Conservation (phyloP, 2,888 invertebrate genomes). For the Sarcophaga caerulescens region DNA sequence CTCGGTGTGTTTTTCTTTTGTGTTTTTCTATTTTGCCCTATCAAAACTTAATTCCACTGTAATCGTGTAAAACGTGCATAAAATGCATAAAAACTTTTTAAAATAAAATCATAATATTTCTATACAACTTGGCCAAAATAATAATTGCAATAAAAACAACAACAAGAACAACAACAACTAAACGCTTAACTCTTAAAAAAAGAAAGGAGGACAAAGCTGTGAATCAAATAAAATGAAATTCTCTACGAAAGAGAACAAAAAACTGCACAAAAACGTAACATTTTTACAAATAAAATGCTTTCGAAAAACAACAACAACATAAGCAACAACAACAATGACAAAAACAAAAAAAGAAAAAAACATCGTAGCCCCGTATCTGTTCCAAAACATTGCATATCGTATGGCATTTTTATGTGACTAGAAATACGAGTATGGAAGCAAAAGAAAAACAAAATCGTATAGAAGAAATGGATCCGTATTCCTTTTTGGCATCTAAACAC, state of each 20-base stretch:
- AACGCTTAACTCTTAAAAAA: background rate
- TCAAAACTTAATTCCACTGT: slow-evolving; percentile 43
- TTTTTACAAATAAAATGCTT: background rate
- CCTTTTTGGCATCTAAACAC: slow-evolving; percentile 2
- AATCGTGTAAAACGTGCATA: slow-evolving; percentile 44
- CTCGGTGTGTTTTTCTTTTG: background rate
- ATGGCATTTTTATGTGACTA: slow-evolving; percentile 13
- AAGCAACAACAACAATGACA: background rate
- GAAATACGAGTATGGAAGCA: background rate
- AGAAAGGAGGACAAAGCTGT: background rate
- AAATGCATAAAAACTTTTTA: slow-evolving; percentile 57
- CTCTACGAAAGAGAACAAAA: background rate
- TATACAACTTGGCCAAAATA: slow-evolving; percentile 1
- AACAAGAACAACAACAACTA: background rate
- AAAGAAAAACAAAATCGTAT: background rate
- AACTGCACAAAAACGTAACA: background rate
- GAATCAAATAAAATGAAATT: background rate
- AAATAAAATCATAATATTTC: slow-evolving; percentile 16
- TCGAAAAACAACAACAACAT: background rate
- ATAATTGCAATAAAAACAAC: background rate
- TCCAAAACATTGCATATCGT: background rate
- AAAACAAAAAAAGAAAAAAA: background rate
- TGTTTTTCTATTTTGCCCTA: slow-evolving; percentile 18
- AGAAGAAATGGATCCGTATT: background rate
- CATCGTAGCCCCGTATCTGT: slow-evolving; percentile 4